Percentiles rank a stretch among this genome's conserved stretches.
Evolutionary conservation across 2,888 invertebrate genomes (phyloP).

Genomic region (Azorinus chamasolen): DNA sequence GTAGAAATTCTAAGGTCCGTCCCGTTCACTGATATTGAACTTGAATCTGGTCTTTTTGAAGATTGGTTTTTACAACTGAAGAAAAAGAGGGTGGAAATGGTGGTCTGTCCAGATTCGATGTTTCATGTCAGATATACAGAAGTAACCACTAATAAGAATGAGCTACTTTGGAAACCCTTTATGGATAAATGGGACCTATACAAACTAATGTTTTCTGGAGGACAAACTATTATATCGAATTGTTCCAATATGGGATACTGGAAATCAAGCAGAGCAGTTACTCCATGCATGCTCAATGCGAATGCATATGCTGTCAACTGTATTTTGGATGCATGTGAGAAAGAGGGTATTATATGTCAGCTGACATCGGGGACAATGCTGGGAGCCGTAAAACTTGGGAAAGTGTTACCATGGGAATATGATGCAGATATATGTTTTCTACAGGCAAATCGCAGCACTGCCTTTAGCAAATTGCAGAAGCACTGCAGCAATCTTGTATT

Average conservation of each 20-base stretch:
- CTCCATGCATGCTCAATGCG: conserved; percentile 77
- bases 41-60: conserved; percentile 69
- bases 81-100: conserved; percentile 50
- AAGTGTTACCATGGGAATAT: conserved; percentile 83
- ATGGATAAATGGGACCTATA: conserved; percentile 56
- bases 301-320: conserved; percentile 68
- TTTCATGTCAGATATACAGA: conserved; percentile 64
- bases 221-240: conserved; percentile 61
- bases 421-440: conserved; percentile 80
- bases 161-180: too few relatives aligned
- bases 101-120: conserved; percentile 83
- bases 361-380: conserved; percentile 80
- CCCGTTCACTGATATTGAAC: conserved; percentile 62
- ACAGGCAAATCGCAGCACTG: conserved; percentile 59
- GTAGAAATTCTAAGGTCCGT: conserved; percentile 62
- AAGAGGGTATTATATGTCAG: conserved; percentile 75
- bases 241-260: conserved; percentile 64
- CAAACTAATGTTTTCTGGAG: conserved; percentile 59
- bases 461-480: conserved; percentile 70
- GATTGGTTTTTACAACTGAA: conserved; percentile 80
- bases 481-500: too few relatives aligned
- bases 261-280: conserved; percentile 60
- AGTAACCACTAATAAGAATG: conserved; percentile 25
- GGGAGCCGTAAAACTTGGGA: conserved; percentile 83
- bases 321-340: conserved; percentile 69